Evolutionary conservation across 2,797 vertebrate genomes (phyloP), one percentile per base, ranked within the genome.

Genomic region (Tragelaphus oryx): DNA sequence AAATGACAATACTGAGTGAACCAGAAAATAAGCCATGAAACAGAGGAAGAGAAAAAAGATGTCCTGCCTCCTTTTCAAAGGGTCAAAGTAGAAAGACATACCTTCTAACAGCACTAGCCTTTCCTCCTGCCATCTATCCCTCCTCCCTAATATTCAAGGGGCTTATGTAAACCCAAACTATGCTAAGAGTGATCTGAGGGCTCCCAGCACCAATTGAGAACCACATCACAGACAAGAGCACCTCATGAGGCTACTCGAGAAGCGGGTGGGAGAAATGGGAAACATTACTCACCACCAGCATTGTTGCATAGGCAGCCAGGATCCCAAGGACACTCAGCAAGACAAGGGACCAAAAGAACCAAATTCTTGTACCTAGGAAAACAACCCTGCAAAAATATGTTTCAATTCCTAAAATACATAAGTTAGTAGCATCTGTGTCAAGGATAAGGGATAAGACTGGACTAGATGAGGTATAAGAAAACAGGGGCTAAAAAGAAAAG

Each of bases 261-360:
- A 90, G 22, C 2, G n/a, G 80, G 30, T 26, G 20, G 57, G 28
- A 24, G 59, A 86, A 75, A 81, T 16, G 5, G 62, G 71, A 79
- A 96, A 48, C 52, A 78, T 86, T 96, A 97, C 99, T 99, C 97
- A 99, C 99, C 99, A 99, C 18, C 7, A 99, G 97, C 12, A 99
- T 93, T 0, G 98, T 96, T 75, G 99, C 97, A 97, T 99, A 99
- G 8, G 95, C 95, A 80, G 99, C 98, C 87, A 99, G 92, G 76
- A 98, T 91, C 0, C 98, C 98, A 78, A 98, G 97, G 55, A 99
- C 52, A 28, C 98, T 98, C 97, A 99, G 98, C 94, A 99, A 95
- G 76, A 99, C 95, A 96, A 99, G 95, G 88, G 99, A 99, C 99
- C 99, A 99, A 60, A 99, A 99, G 93, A 99, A 99, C 99, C 99